These are phyloP conservation scores for Upupa epops DNA, from an alignment of 2,113 vertebrate species.

Conservation along the genomic window DNA sequence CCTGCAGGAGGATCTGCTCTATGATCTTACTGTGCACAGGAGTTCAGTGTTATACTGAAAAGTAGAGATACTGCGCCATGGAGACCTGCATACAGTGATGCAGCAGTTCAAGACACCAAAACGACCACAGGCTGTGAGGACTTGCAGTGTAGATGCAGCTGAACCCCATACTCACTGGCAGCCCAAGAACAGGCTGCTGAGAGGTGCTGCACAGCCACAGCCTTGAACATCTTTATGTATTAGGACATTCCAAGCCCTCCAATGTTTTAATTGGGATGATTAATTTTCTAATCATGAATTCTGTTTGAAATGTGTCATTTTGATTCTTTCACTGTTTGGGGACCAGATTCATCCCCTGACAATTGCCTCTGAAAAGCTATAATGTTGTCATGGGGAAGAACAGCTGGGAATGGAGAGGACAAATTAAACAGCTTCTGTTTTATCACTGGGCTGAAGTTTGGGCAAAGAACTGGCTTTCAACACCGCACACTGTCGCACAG, in stretches of 20 bases:
- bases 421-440: background rate
- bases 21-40: no score
- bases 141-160: background rate
- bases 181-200: background rate
- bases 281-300: background rate
- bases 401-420: background rate
- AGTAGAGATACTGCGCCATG: background rate
- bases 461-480: background rate
- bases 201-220: background rate
- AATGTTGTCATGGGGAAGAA: background rate
- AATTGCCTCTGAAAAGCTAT: background rate
- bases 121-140: background rate
- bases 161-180: fast-evolving
- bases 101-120: background rate
- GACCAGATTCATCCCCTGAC: background rate
- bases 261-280: background rate
- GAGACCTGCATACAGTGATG: background rate
- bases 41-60: background rate
- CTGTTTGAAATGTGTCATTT: background rate
- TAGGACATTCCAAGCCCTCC: background rate
- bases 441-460: background rate
- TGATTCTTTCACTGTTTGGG: background rate
- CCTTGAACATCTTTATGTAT: background rate
- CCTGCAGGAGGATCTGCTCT: no score
- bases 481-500: background rate